Percentiles rank a stretch among this genome's conserved stretches.
phyloP scores from a whole-genome alignment of 1,140 invertebrate species.

The Macrosteles quadrilineatus region DNA sequence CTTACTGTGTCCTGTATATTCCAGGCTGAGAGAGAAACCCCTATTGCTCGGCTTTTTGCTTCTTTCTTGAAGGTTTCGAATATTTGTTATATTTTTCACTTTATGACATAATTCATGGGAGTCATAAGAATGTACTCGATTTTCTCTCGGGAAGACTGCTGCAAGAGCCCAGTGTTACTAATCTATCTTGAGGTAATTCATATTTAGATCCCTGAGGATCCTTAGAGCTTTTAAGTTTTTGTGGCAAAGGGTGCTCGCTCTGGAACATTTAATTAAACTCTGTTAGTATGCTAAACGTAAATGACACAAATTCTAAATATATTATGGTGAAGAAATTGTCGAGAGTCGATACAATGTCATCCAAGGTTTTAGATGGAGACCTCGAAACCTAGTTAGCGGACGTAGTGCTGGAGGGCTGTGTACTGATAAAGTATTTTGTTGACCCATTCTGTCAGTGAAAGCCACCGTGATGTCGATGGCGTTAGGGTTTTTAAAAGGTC shows the following conservation, averaged over 20 bases:
- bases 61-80: too few species aligned
- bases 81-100: too few species aligned
- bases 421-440: slow-evolving; percentile 47
- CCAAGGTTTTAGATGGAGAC: slow-evolving; percentile 47
- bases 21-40: too few species aligned
- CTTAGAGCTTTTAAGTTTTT: too few species aligned
- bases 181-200: too few species aligned
- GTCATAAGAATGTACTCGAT: too few species aligned
- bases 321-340: slow-evolving; percentile 44
- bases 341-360: slow-evolving; percentile 45
- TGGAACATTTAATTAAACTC: slow-evolving; percentile 48
- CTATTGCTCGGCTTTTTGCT: too few species aligned
- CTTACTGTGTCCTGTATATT: too few species aligned
- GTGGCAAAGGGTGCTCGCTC: slow-evolving; percentile 42
- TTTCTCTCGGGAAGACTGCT: too few species aligned
- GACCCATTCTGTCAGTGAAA: slow-evolving; percentile 48
- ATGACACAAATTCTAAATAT: slow-evolving; percentile 47
- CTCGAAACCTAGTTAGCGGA: slow-evolving; percentile 42
- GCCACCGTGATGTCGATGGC: slow-evolving; percentile 46
- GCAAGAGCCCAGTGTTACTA: too few species aligned
- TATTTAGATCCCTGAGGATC: too few species aligned
- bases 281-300: slow-evolving; percentile 42
- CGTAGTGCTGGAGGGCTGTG: slow-evolving; percentile 45
- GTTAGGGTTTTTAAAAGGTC: slow-evolving; percentile 47
- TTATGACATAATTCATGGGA: too few species aligned